Base-by-base conservation (phyloP, 2,797 vertebrate genomes). In the Anguilla obscura region DNA sequence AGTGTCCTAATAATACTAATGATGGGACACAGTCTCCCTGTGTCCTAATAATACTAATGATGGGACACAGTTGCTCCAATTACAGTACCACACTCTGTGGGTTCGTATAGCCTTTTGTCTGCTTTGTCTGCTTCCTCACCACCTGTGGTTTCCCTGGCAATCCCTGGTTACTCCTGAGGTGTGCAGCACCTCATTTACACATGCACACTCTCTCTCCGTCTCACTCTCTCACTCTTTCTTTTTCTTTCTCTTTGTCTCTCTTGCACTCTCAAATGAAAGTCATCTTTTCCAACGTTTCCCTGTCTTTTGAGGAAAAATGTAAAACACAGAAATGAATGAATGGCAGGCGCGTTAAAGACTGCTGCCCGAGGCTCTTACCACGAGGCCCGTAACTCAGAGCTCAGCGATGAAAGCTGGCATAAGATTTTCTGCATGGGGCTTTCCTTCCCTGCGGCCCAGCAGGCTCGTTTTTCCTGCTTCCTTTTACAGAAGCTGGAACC, bases 221-320 rank as follows among this genome's bases (percentile, higher is more conserved):
- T 27, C 63, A 27, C 52, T 54, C 52, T 54, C 52, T 54, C 52
- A 54, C 52, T 12, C 52, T 54, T 54, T 54, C 10, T 14, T 14
- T 54, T 54, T 54, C 52, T 45, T 45, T 45, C 3, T 45, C 40
- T 45, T 45, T 45, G 40, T 54, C 52, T 54, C 52, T 54, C 52
- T 54, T 54, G 9, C 52, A 54, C 52, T 54, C 52, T 52, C 50
- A 24, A 63, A 63, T 86, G 88, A 86, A 86, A 66, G 88, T 88
- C 87, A 87, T 88, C 88, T 87, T 86, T 90, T 74, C 84, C 87
- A 89, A 88, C 84, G 83, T 89, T 80, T 87, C 84, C 84, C 36
- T 4, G 48, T 84, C 74, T 88, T 60, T 90, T 89, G 83, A 91
- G 89, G 87, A 63, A 63, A 88, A 80, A 84, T 8, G n/a, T 69